Evolutionary conservation across 2,113 vertebrate genomes (phyloP).

Genomic region (Zosterops hypoxanthus): DNA sequence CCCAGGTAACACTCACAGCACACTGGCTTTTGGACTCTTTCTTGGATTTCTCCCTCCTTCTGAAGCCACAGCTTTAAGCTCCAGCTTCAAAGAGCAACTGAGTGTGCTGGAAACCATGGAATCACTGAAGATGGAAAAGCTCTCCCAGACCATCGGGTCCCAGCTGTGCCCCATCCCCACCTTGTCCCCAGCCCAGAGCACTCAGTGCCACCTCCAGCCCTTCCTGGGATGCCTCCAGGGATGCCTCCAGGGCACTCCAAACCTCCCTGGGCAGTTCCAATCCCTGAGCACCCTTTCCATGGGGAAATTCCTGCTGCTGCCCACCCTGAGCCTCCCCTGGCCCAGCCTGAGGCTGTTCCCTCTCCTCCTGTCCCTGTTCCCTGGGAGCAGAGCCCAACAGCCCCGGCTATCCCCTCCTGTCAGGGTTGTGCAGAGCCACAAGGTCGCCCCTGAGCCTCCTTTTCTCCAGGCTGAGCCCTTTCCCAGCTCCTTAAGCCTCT

Average conservation of each 20-base stretch:
- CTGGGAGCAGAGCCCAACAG: background rate
- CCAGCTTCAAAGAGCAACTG: background rate
- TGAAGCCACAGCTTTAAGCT: background rate
- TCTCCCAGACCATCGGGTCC: fast-evolving
- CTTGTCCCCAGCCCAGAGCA: background rate
- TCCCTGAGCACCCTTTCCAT: background rate
- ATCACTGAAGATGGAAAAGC: background rate
- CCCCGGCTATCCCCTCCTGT: background rate
- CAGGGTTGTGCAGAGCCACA: background rate
- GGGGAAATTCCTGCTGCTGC: background rate
- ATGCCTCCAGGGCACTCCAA: background rate
- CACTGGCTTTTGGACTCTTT: background rate
- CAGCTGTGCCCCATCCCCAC: fast-evolving
- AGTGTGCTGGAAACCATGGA: background rate
- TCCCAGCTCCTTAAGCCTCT: background rate
- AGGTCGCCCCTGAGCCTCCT: background rate
- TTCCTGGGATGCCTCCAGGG: background rate
- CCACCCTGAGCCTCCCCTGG: background rate
- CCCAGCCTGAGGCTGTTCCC: background rate
- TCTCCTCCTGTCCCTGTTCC: background rate
- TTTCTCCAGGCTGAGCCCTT: background rate
- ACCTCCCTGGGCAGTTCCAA: background rate
- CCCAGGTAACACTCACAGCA: background rate
- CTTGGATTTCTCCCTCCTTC: background rate
- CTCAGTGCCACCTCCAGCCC: background rate